Percentiles rank a stretch among this genome's conserved stretches.
Conservation (phyloP, 1,140 invertebrate genomes). For the Drosophila pruinosa region DNA sequence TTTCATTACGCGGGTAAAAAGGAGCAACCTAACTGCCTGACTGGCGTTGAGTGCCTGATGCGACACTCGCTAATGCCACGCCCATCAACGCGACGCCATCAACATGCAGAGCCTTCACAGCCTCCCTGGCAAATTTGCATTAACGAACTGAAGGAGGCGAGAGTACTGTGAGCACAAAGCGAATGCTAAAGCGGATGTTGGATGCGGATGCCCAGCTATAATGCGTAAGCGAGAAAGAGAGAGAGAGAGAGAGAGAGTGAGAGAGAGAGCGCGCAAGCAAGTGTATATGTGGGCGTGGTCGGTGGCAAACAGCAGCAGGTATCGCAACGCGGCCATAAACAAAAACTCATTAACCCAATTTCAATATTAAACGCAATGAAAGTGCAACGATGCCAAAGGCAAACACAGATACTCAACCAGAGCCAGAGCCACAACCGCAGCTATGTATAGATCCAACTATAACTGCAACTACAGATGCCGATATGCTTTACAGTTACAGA, state of each 20-base stretch:
- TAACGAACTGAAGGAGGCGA: slow-evolving; percentile 34
- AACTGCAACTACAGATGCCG: not conserved
- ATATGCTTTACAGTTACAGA: not conserved
- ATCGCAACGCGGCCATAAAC: slow-evolving; percentile 55
- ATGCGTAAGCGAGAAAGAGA: not conserved
- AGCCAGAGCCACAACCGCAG: not conserved
- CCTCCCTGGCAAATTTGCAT: slow-evolving; percentile 60
- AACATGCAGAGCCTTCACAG: not conserved
- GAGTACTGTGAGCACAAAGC: slow-evolving; percentile 12
- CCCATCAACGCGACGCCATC: not conserved
- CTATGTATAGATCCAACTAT: too few relatives aligned
- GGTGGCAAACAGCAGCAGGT: not conserved
- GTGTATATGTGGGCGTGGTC: slow-evolving; percentile 6
- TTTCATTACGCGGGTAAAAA: slow-evolving; percentile 37
- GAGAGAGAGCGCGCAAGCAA: not conserved
- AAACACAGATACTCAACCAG: slow-evolving; percentile 26
- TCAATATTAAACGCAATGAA: slow-evolving; percentile 70
- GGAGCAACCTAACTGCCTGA: slow-evolving; percentile 12
- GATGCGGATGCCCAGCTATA: slow-evolving; percentile 10
- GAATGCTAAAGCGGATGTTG: slow-evolving; percentile 29
- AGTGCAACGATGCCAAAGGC: slow-evolving; percentile 56
- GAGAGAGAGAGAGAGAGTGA: not conserved
- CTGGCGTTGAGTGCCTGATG: slow-evolving; percentile 18
- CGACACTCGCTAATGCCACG: slow-evolving; percentile 18
- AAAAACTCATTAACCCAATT: slow-evolving; percentile 80